Conservation (phyloP, 2,888 invertebrate genomes). For the Dexiosoma caninum region DNA sequence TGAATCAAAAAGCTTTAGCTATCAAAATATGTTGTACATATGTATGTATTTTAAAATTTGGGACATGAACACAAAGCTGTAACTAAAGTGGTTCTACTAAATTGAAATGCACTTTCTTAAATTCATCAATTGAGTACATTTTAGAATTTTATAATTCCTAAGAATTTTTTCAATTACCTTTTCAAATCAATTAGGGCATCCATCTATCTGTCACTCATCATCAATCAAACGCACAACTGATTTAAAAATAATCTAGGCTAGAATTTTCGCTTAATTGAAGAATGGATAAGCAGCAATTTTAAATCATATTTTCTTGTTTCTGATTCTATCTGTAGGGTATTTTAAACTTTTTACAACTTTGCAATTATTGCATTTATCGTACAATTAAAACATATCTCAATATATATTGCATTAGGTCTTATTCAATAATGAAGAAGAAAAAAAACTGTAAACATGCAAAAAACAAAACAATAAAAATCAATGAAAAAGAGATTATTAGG, state of each 20-base stretch:
- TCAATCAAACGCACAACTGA: neutral
- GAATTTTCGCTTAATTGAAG: slow-evolving; percentile 34
- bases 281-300: neutral
- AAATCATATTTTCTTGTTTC: too few relatives aligned
- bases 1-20: too few relatives aligned
- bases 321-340: too few relatives aligned
- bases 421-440: too few relatives aligned
- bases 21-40: too few relatives aligned
- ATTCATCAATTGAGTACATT: too few relatives aligned
- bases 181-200: slow-evolving; percentile 12
- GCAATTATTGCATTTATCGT: neutral
- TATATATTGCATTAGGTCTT: neutral
- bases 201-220: neutral
- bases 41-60: too few relatives aligned
- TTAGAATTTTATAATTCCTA: too few relatives aligned
- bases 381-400: neutral
- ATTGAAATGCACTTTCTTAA: too few relatives aligned
- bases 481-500: neutral
- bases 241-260: slow-evolving; percentile 26
- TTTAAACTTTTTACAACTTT: neutral
- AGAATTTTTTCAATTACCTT: slow-evolving; percentile 5
- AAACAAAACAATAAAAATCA: neutral
- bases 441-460: neutral
- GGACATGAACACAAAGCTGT: too few relatives aligned
- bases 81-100: too few relatives aligned